These are phyloP conservation scores for Phalacrocorax carbo DNA, from an alignment of 2,113 vertebrate species.

Conservation along the genomic window DNA sequence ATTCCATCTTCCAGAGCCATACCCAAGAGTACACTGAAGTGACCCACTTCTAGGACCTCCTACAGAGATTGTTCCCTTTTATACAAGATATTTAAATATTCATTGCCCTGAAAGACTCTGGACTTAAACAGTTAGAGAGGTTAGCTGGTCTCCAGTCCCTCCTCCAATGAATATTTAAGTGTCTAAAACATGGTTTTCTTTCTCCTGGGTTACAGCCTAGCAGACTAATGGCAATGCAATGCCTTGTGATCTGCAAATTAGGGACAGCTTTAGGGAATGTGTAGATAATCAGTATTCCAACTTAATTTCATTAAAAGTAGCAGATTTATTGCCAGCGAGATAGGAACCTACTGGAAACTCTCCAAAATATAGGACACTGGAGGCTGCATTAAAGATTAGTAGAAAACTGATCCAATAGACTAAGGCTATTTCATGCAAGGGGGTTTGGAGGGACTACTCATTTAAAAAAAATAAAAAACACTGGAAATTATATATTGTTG, in stretches of 20 bases:
- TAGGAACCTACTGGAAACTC: neutral
- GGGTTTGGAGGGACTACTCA: neutral
- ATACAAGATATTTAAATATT: constrained; percentile 25
- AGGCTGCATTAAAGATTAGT: neutral
- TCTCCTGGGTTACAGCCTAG: constrained; percentile 13
- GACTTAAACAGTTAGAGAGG: neutral
- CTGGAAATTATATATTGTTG: neutral
- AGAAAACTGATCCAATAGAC: neutral
- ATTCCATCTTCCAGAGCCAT: neutral
- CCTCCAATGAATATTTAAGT: constrained; percentile 45
- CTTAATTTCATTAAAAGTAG: constrained; percentile 39
- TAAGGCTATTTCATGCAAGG: neutral
- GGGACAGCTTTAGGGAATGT: constrained; percentile 5
- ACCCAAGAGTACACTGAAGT: neutral
- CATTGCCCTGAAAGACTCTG: neutral
- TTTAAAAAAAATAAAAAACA: neutral
- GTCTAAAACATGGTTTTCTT: neutral
- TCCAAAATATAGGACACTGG: neutral
- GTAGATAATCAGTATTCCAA: constrained; percentile 21
- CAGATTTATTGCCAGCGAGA: constrained; percentile 30
- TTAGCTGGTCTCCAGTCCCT: constrained; percentile 16
- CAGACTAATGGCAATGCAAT: neutral
- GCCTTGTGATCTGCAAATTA: constrained; percentile 29
- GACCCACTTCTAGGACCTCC: constrained; percentile 21
- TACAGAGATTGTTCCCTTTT: neutral